These are phyloP conservation scores for Hetaerina titia DNA, from an alignment of 2,888 invertebrate genomes.

Conservation along the genomic window DNA sequence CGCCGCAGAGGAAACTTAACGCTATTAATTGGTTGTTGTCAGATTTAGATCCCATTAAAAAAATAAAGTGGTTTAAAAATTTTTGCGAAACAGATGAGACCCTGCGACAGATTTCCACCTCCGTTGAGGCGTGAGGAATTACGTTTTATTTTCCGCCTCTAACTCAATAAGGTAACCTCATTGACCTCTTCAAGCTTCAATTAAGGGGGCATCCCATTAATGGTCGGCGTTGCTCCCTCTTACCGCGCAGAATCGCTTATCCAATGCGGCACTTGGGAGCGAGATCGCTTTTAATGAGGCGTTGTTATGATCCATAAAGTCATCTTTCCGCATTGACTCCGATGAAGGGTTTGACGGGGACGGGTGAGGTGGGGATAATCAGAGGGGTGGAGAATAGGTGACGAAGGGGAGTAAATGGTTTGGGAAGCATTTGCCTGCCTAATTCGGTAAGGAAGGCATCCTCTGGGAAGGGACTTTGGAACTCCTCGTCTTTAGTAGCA, in stretches of 20 bases:
- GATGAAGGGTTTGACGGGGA: background rate
- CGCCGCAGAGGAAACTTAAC: too few species aligned
- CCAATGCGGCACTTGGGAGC: background rate
- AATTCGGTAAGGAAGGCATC: background rate
- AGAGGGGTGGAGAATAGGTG: background rate
- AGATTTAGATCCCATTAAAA: too few species aligned
- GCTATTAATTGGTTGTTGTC: too few species aligned
- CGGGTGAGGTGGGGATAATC: background rate
- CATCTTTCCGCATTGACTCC: conserved; percentile 14
- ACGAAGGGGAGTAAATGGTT: background rate
- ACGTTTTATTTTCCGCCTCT: background rate
- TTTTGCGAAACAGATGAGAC: too few species aligned
- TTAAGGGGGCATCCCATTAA: conserved; percentile 16
- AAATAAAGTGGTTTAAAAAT: too few species aligned
- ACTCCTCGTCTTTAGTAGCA: background rate
- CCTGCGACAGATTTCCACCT: too few species aligned
- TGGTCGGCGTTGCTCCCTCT: background rate
- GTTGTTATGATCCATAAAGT: conserved; percentile 31
- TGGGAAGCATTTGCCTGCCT: background rate
- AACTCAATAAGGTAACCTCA: background rate
- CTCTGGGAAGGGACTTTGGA: background rate
- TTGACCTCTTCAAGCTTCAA: background rate
- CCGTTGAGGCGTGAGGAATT: background rate
- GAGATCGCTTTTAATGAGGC: conserved; percentile 15
- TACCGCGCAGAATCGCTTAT: background rate